Evolutionary conservation across 2,888 invertebrate genomes (phyloP).

Genomic region (Scaptodrosophila latifasciaeformis): DNA sequence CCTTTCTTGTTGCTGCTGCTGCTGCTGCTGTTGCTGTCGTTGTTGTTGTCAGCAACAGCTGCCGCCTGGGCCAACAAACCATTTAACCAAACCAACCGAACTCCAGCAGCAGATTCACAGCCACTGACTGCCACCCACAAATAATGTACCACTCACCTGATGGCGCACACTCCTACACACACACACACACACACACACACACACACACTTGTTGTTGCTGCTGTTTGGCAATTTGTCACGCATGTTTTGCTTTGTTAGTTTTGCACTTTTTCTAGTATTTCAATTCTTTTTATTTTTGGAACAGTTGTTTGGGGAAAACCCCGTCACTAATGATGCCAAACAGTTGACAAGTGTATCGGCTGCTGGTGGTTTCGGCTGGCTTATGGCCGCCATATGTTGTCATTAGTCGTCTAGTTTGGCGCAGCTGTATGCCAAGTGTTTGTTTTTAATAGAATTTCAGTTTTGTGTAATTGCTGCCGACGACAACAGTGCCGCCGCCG

Average conservation of each 20-base stretch:
- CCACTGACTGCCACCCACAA: conserved; percentile 20
- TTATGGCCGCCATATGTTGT: conserved; percentile 47
- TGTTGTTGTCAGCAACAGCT: conserved; percentile 12
- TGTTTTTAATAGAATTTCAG: conserved; percentile 68
- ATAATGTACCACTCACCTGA: conserved; percentile 41
- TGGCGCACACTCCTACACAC: background rate
- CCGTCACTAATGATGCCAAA: conserved; percentile 14
- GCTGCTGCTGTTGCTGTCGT: background rate
- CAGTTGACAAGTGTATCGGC: conserved; percentile 61
- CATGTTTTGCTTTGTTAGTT: conserved; percentile 48
- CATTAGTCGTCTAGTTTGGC: conserved; percentile 27
- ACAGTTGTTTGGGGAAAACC: too few species aligned
- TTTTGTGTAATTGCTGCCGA: conserved; percentile 23
- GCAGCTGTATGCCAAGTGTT: conserved; percentile 64
- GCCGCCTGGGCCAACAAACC: conserved; percentile 23
- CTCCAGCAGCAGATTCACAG: background rate
- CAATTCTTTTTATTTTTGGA: too few species aligned
- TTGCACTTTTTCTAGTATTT: too few species aligned
- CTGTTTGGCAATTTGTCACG: conserved; percentile 41
- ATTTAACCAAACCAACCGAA: conserved; percentile 40
- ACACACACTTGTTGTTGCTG: conserved; percentile 54
- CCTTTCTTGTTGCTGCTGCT: conserved; percentile 5
- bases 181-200: conserved; percentile 9
- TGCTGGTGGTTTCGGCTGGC: background rate
- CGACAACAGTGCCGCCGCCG: too few species aligned